phyloP scores from a whole-genome alignment of 1,140 invertebrate species.

The Mesaphorura yosii region DNA sequence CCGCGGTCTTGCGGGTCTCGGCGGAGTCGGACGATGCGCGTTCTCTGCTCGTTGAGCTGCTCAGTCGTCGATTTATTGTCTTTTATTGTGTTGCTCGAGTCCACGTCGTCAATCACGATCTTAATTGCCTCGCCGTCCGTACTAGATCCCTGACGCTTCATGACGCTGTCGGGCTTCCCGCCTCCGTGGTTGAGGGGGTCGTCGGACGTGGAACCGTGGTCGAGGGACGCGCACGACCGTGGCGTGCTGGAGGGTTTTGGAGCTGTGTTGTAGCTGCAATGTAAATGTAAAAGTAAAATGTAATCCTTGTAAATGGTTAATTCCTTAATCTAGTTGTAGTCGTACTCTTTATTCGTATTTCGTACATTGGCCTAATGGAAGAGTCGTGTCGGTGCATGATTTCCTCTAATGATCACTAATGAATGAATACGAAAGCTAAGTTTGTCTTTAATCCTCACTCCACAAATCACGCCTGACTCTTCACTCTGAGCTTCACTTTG shows the following conservation, averaged over 20 bases:
- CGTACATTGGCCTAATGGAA: too few relatives aligned
- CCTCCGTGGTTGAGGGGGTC: background rate
- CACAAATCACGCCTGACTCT: too few relatives aligned
- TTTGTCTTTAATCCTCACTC: too few relatives aligned
- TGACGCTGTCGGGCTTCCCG: background rate
- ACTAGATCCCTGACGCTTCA: slow-evolving; percentile 58
- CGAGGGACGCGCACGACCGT: slow-evolving; percentile 28
- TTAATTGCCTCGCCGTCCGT: slow-evolving; percentile 76
- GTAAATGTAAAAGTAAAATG: background rate
- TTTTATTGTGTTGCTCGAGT: slow-evolving; percentile 44
- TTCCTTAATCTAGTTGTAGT: too few relatives aligned
- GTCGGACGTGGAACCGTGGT: slow-evolving; percentile 18
- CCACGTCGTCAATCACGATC: slow-evolving; percentile 84
- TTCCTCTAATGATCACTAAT: too few relatives aligned
- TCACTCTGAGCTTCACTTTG: too few relatives aligned
- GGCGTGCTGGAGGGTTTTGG: slow-evolving; percentile 22
- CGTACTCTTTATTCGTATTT: too few relatives aligned
- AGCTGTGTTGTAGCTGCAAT: slow-evolving; percentile 22
- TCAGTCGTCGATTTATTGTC: slow-evolving; percentile 48
- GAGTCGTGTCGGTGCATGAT: too few relatives aligned
- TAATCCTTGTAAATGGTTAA: too few relatives aligned
- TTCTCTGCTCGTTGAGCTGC: slow-evolving; percentile 32
- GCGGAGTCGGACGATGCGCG: slow-evolving; percentile 49
- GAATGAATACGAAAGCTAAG: too few relatives aligned
- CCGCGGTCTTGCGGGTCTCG: slow-evolving; percentile 70